A percentile compares a stretch with the other conserved stretches of the same genome.
phyloP scores from a whole-genome alignment of 2,113 vertebrate genomes.

The Castor canadensis region DNA sequence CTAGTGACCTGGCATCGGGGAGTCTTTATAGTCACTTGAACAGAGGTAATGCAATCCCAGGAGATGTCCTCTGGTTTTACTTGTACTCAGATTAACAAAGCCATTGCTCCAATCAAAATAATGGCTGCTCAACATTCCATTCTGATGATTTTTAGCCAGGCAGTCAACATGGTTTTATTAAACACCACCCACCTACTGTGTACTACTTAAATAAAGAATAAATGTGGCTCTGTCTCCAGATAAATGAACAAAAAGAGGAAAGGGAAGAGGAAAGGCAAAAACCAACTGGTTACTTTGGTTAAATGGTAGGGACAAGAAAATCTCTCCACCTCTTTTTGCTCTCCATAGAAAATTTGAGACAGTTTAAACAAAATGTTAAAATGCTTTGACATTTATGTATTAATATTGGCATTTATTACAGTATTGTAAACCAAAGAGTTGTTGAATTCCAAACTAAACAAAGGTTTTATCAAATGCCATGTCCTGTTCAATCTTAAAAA shows the following conservation, averaged over 20 bases:
- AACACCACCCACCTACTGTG: slow-evolving; percentile 10
- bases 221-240: neutral
- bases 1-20: neutral
- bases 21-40: neutral
- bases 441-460: slow-evolving; percentile 34
- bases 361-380: slow-evolving; percentile 24
- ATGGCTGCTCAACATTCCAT: slow-evolving; percentile 46
- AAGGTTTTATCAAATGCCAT: slow-evolving; percentile 11
- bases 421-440: neutral
- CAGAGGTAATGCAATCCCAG: neutral
- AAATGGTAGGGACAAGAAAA: neutral
- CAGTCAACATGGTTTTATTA: neutral
- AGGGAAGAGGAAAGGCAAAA: neutral
- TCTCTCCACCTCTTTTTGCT: neutral
- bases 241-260: neutral
- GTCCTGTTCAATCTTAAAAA: neutral
- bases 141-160: neutral
- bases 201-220: slow-evolving; percentile 25
- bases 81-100: slow-evolving; percentile 42
- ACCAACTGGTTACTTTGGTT: neutral
- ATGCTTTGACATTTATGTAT: neutral
- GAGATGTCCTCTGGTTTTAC: slow-evolving; percentile 10
- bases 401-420: slow-evolving; percentile 18
- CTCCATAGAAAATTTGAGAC: slow-evolving; percentile 3
- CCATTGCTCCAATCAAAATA: slow-evolving; percentile 56